Conservation (phyloP, 2,113 vertebrate genomes). For the Mustelus asterias region DNA sequence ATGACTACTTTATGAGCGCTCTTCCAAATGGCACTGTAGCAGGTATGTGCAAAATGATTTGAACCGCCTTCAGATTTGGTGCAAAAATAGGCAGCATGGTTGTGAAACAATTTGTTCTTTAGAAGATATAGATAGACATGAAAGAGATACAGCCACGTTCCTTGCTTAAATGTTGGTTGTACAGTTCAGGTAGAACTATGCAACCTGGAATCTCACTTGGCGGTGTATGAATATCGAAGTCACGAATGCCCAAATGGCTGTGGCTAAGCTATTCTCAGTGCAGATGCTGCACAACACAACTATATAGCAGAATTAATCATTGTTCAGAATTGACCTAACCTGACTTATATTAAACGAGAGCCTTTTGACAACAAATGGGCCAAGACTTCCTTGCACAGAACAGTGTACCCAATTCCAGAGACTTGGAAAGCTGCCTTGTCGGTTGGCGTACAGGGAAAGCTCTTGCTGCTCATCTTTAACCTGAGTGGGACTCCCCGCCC, state of each 20-base stretch:
- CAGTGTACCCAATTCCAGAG: neutral
- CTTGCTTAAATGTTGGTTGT: conserved; percentile 70
- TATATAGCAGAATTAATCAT: conserved; percentile 68
- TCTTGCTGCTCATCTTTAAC: neutral
- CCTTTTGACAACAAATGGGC: neutral
- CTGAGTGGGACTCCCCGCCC: neutral
- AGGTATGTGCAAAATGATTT: conserved; percentile 81
- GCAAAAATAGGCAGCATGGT: conserved; percentile 65
- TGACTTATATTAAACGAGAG: neutral
- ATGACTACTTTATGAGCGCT: neutral
- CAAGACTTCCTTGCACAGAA: neutral
- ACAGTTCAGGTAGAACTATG: conserved; percentile 63
- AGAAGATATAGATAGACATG: conserved; percentile 71
- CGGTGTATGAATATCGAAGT: conserved; percentile 67
- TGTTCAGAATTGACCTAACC: conserved; percentile 56
- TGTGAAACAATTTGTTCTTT: conserved; percentile 75
- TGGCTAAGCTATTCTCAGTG: conserved; percentile 61
- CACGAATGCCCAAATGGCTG: conserved; percentile 71
- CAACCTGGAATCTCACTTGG: conserved; percentile 66
- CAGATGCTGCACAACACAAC: conserved; percentile 66
- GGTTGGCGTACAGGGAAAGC: neutral
- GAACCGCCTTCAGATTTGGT: conserved; percentile 72
- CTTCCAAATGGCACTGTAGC: too few species aligned
- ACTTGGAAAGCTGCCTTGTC: neutral
- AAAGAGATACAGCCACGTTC: conserved; percentile 65